Percentiles rank a stretch among this genome's conserved stretches.
Evolutionary conservation across 2,797 vertebrate species (phyloP).

Genomic region (Cyprinodon diabolis): DNA sequence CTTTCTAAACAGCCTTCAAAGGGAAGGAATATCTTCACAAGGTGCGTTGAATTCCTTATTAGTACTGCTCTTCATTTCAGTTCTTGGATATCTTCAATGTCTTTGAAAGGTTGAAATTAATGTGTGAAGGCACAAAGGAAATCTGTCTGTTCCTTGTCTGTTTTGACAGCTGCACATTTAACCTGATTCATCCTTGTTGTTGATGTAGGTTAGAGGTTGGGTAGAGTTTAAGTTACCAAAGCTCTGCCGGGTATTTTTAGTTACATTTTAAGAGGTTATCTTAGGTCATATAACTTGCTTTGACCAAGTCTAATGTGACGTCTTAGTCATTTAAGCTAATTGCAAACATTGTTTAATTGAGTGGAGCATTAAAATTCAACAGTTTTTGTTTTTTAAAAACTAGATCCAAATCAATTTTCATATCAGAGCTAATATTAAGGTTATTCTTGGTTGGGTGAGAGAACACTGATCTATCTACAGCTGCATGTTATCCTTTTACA

Average conservation of each 20-base stretch:
- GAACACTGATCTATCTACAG: no score
- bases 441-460: background rate
- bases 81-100: background rate
- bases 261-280: background rate
- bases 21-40: constrained; percentile 76
- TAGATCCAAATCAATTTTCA: no score
- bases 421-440: no score
- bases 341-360: background rate
- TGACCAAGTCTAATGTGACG: background rate
- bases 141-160: background rate
- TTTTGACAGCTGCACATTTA: background rate
- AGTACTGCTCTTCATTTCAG: background rate
- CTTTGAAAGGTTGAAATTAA: background rate
- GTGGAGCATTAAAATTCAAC: background rate
- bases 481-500: background rate
- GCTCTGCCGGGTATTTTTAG: background rate
- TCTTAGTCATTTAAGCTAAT: background rate
- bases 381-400: background rate
- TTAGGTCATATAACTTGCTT: background rate
- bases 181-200: background rate
- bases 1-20: constrained; percentile 81
- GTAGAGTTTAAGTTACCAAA: background rate
- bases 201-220: background rate
- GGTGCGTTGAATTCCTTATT: constrained; percentile 46
- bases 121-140: no score